phyloP scores from a whole-genome alignment of 2,797 vertebrate genomes.

The Sciurus carolinensis region DNA sequence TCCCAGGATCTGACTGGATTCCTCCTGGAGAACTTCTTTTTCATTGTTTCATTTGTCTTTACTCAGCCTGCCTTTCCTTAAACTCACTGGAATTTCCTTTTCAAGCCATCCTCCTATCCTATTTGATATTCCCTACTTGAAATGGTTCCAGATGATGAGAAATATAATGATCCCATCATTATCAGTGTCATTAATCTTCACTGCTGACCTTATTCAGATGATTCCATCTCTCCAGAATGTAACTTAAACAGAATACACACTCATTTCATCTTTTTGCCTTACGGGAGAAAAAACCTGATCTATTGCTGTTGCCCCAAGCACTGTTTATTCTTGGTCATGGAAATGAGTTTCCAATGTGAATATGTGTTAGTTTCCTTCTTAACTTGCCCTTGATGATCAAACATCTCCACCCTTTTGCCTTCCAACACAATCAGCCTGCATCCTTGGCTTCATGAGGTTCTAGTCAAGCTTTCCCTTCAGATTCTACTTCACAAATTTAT shows the following conservation, averaged over 20 bases:
- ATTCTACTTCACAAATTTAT: neutral
- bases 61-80: neutral
- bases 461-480: neutral
- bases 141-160: neutral
- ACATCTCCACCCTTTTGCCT: neutral
- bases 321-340: neutral
- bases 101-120: neutral
- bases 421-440: neutral
- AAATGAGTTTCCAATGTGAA: neutral
- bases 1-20: neutral
- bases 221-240: neutral
- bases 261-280: neutral
- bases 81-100: neutral
- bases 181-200: neutral
- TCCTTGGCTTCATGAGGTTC: neutral
- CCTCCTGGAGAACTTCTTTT: neutral
- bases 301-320: neutral
- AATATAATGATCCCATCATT: neutral
- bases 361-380: neutral
- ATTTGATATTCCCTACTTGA: neutral
- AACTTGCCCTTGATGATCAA: neutral
- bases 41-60: neutral
- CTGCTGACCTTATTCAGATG: neutral
- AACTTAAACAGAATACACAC: neutral
- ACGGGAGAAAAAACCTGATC: neutral